Base-by-base conservation (phyloP, 1,140 invertebrate genomes). In the Drosophila quadrilineata region DNA sequence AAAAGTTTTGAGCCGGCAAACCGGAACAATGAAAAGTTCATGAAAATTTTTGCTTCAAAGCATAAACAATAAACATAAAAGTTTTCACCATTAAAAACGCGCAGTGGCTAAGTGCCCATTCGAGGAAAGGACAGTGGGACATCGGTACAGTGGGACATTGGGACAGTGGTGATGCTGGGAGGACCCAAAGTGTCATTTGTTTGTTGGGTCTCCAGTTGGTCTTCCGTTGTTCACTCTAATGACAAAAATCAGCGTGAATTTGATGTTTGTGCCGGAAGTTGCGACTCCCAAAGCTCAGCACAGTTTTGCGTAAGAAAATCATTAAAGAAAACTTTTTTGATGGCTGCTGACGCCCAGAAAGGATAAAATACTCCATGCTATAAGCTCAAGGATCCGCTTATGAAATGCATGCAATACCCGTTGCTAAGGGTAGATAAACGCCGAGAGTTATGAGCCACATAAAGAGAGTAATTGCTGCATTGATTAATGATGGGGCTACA, bases 61-160 rank as follows among this genome's bases (percentile, higher is more conserved):
- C 79, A 85, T 85, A 85, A 85, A 85, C 79, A 85, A 85, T 85
- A 85, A 85, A 85, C 74, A 85, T 85, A 86, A 79, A 85, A 85
- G 71, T 85, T 85, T 85, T 71, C 71, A 85, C 79, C 79, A 85
- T 85, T 85, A 85, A 85, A 85, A 85, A 68, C 60, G 64, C 60
- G 69, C 73, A 74, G 52, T 62, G 57, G 63, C 72, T 59, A 64
- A 76, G 68, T 76, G 68, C 53, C 69, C 73, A 62, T 80, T 70
- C 57, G 45, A 16, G 24, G 6, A 19, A 28, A 53, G 33, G 26
- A 10, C 14, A 22, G 8, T n/a, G 19, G n/a, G n/a, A n/a, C n/a
- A n/a, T n/a, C n/a, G n/a, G n/a, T n/a, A n/a, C n/a, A 6, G 14
- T 14, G 24, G 6, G 10, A 6, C 21, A 28, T 3, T 33, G 28